phyloP scores from a whole-genome alignment of 2,888 invertebrate genomes.

The Drosophila stalkeri region DNA sequence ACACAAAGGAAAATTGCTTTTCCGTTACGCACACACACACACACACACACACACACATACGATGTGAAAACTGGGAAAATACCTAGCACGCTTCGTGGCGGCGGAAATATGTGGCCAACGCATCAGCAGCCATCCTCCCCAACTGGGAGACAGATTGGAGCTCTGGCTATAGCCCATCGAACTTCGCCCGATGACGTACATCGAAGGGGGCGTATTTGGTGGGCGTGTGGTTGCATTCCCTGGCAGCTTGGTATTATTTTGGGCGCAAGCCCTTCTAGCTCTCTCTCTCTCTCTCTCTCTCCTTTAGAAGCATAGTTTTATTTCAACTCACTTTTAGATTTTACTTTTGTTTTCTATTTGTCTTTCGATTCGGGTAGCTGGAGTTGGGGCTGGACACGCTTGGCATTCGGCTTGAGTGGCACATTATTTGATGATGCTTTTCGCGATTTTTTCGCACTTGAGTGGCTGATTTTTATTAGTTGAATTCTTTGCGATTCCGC shows the following conservation, averaged over 20 bases:
- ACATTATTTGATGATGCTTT: constrained; percentile 83
- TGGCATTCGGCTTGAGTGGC: constrained; percentile 79
- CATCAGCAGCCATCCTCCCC: constrained; percentile 22
- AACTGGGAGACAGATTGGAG: constrained; percentile 36
- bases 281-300: too few relatives aligned
- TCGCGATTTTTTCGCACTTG: constrained; percentile 85
- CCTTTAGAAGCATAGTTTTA: constrained; percentile 67
- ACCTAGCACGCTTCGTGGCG: constrained; percentile 75
- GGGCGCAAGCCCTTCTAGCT: constrained; percentile 46
- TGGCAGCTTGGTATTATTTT: constrained; percentile 54
- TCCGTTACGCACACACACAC: constrained; percentile 73
- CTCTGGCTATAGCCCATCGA: constrained; percentile 64
- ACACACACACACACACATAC: constrained; percentile 50
- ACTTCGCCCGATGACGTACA: constrained; percentile 72
- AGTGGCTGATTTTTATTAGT: constrained; percentile 85
- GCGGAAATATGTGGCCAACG: constrained; percentile 77
- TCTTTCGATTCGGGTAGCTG: constrained; percentile 52
- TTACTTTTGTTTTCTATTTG: constrained; percentile 75
- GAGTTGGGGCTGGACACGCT: constrained; percentile 46
- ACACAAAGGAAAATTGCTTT: constrained; percentile 82
- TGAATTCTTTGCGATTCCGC: constrained; percentile 83
- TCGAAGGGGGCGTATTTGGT: constrained; percentile 18
- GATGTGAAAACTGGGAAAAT: constrained; percentile 52
- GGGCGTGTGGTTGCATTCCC: constrained; percentile 54
- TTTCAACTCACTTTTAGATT: constrained; percentile 63